A percentile compares a stretch with the other conserved stretches of the same genome.
Conservation (phyloP, 2,113 vertebrate genomes). For the Bubo blakistoni region DNA sequence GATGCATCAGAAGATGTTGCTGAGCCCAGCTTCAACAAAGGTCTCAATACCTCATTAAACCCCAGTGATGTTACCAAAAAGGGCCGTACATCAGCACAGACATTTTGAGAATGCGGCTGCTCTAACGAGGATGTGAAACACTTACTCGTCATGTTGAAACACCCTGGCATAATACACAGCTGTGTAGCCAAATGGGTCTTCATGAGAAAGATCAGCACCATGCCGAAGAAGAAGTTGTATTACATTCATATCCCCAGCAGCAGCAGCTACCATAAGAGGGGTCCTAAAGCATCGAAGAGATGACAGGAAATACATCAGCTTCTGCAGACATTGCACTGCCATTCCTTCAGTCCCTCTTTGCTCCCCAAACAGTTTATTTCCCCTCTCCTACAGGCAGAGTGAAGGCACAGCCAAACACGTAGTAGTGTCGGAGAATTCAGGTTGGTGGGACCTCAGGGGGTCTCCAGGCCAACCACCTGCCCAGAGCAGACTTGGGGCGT, state of each 20-base stretch:
- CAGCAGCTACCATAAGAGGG: conserved; percentile 70
- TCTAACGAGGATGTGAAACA: background rate
- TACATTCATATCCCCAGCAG: conserved; percentile 69
- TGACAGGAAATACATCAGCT: background rate
- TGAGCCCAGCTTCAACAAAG: background rate
- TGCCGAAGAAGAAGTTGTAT: conserved; percentile 71
- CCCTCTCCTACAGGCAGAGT: background rate
- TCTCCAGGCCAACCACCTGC: background rate
- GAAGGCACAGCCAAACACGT: background rate
- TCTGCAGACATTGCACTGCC: background rate
- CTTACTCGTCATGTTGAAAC: conserved; percentile 71
- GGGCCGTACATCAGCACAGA: background rate
- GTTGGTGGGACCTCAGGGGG: background rate
- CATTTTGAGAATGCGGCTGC: background rate
- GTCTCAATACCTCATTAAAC: background rate
- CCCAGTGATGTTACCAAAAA: background rate
- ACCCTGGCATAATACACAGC: conserved; percentile 64
- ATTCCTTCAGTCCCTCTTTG: background rate
- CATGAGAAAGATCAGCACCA: conserved; percentile 70
- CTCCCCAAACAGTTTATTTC: background rate
- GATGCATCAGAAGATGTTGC: background rate
- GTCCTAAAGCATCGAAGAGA: conserved; percentile 64
- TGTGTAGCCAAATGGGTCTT: conserved; percentile 65
- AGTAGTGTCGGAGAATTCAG: background rate
- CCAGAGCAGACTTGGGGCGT: background rate